Evolutionary conservation across 2,113 vertebrate genomes (phyloP).

Genomic region (Ptilorrhoa leucosticta): DNA sequence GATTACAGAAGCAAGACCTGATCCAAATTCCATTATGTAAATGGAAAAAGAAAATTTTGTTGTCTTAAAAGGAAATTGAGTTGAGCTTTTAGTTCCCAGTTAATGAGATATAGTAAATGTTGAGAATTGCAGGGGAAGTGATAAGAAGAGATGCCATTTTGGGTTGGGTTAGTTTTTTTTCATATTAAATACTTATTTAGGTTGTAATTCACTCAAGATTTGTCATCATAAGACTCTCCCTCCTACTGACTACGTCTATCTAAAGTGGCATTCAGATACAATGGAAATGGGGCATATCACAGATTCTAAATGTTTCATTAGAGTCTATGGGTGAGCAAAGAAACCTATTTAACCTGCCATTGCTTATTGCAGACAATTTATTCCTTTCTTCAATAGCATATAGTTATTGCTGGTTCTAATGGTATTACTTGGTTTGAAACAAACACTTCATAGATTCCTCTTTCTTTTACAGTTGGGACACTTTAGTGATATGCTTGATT

Average conservation of each 20-base stretch:
- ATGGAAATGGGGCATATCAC: neutral
- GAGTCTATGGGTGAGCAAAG: neutral
- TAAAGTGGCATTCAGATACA: neutral
- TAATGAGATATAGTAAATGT: neutral
- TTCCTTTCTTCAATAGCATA: neutral
- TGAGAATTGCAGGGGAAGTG: neutral
- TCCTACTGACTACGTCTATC: neutral
- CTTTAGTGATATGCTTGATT: neutral
- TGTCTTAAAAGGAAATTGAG: constrained; percentile 8
- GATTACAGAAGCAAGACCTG: neutral
- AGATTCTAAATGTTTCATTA: neutral
- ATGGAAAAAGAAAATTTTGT: neutral
- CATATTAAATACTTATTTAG: neutral
- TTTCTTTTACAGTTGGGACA: neutral
- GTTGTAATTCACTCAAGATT: neutral
- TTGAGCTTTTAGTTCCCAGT: neutral
- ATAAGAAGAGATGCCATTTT: neutral
- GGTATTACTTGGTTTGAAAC: neutral
- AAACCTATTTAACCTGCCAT: neutral
- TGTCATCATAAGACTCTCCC: neutral
- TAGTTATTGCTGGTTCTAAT: neutral
- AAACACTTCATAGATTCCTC: neutral
- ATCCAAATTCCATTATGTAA: constrained; percentile 28
- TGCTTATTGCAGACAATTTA: neutral
- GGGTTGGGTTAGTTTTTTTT: neutral